These are phyloP conservation scores for Phaethornis superciliosus DNA, from an alignment of 2,113 vertebrate species.

Conservation along the genomic window DNA sequence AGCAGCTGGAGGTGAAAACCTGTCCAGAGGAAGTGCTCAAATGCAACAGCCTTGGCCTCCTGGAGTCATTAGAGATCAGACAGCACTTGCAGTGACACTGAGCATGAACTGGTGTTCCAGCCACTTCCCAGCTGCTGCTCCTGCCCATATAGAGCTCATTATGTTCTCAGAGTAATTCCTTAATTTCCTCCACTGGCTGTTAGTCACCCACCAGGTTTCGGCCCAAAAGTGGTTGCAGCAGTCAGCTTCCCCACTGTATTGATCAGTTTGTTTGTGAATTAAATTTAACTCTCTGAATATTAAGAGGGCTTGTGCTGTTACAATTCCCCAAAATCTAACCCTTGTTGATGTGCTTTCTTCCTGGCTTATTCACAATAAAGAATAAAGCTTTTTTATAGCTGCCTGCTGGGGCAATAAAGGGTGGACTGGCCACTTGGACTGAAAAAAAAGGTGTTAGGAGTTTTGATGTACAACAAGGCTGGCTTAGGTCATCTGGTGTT, in stretches of 20 bases:
- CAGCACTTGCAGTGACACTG: background rate
- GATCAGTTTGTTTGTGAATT: background rate
- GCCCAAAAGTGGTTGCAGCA: background rate
- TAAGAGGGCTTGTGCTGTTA: background rate
- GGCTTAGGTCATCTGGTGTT: background rate
- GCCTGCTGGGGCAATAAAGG: background rate
- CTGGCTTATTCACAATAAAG: background rate
- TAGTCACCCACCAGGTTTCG: background rate
- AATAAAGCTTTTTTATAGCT: background rate
- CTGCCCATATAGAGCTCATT: background rate
- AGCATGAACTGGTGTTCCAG: rapidly evolving
- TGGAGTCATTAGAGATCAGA: background rate
- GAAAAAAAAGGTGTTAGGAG: background rate
- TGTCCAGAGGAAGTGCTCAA: background rate
- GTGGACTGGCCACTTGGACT: background rate
- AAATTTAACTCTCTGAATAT: background rate
- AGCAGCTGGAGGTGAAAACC: background rate
- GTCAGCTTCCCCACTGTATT: background rate
- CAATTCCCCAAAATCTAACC: background rate
- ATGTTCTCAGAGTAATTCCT: background rate
- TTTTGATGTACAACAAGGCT: background rate
- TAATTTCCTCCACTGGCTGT: background rate
- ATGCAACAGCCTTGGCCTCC: background rate
- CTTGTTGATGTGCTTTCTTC: background rate
- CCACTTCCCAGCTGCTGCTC: background rate